phyloP scores from a whole-genome alignment of 2,113 vertebrate genomes.

The Thermophis baileyi region DNA sequence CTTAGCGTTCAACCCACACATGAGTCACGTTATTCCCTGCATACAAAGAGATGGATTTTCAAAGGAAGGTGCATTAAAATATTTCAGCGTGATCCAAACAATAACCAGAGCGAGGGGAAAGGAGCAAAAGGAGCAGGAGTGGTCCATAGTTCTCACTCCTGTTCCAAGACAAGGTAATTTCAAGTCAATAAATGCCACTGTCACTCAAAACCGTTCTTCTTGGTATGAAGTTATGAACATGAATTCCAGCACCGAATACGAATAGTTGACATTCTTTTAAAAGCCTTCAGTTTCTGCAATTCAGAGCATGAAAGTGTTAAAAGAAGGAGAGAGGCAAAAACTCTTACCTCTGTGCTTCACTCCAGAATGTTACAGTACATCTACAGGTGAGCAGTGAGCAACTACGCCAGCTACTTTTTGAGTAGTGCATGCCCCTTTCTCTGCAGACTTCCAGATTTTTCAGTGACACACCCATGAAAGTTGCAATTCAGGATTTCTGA shows the following conservation, averaged over 20 bases:
- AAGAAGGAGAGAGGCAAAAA: not conserved
- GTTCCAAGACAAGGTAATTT: not conserved
- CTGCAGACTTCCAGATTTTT: conserved; percentile 69
- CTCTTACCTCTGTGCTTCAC: conserved; percentile 65
- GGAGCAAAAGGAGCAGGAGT: not conserved
- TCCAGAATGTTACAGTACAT: conserved; percentile 8
- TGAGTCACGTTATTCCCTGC: not conserved
- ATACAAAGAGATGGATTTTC: not conserved
- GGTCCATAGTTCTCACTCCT: not conserved
- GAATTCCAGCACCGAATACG: not conserved
- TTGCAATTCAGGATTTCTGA: conserved; percentile 75
- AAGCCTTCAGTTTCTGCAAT: not conserved
- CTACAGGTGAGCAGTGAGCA: conserved; percentile 26
- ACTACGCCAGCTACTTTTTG: conserved; percentile 22
- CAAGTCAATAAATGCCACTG: not conserved
- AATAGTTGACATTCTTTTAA: not conserved
- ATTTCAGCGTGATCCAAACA: not conserved
- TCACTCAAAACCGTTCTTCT: not conserved
- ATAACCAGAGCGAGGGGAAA: not conserved
- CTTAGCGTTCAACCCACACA: not conserved
- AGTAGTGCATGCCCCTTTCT: conserved; percentile 61
- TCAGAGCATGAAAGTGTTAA: not conserved
- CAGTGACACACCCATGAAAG: conserved; percentile 79
- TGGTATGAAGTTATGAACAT: not conserved
- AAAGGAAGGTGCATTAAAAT: not conserved